phyloP scores from a whole-genome alignment of 2,888 invertebrate genomes.

The Neuroscelio doddi region DNA sequence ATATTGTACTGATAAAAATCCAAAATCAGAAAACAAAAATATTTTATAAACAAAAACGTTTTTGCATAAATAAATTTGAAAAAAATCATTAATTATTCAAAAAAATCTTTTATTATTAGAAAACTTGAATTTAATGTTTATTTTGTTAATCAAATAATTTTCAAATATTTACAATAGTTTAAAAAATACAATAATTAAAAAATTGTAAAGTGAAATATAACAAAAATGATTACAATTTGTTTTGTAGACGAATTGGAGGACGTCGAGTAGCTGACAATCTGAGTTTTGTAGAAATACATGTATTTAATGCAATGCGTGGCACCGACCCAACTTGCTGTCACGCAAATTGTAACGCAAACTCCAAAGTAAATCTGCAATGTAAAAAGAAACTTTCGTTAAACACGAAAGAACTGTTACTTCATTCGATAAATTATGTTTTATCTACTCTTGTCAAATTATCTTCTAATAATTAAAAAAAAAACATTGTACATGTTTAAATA shows the following conservation, averaged over 20 bases:
- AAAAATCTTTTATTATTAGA: too few species aligned
- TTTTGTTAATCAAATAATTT: too few species aligned
- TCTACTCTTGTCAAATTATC: constrained; percentile 8
- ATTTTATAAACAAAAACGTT: too few species aligned
- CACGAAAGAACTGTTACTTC: constrained; percentile 22
- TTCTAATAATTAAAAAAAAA: too few species aligned
- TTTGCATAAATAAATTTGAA: too few species aligned
- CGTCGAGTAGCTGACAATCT: constrained; percentile 62
- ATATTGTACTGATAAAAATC: too few species aligned
- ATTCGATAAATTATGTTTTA: constrained; percentile 20
- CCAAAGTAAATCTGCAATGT: constrained; percentile 87
- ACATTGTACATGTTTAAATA: too few species aligned
- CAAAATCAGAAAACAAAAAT: too few species aligned
- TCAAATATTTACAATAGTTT: background rate
- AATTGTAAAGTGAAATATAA: constrained; percentile 38
- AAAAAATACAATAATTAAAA: background rate
- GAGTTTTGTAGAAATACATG: constrained; percentile 79
- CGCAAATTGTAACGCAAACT: constrained; percentile 87
- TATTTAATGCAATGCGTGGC: constrained; percentile 94
- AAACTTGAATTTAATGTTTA: too few species aligned
- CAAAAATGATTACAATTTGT: constrained; percentile 33
- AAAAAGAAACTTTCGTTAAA: constrained; percentile 25
- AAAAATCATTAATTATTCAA: too few species aligned
- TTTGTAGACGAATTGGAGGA: constrained; percentile 70
- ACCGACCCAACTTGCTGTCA: constrained; percentile 93